Evolutionary conservation across 2,113 vertebrate species (phyloP), one percentile per base, ranked within the genome.

Genomic region (Melospiza melodia): DNA sequence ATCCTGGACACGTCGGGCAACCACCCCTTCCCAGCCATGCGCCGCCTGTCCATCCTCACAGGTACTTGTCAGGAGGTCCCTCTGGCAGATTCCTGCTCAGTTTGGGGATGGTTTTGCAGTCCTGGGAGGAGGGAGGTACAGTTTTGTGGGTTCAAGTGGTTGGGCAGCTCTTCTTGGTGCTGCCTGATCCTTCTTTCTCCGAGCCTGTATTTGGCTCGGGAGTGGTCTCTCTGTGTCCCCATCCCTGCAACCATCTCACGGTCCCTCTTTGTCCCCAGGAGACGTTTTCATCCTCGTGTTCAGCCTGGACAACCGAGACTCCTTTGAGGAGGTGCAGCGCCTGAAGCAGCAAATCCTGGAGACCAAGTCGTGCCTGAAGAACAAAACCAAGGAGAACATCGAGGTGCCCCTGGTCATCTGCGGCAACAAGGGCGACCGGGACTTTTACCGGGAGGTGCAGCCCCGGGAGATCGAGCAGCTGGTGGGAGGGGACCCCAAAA

Each of bases 281-380:
- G 99, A 99, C 0, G 99, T 99, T 10, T 99, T 99, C 94, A 99
- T 99, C 92, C 98, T 99, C 1, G 99, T 99, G 33, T 99, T 99
- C 98, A 99, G 99, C 59, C 96, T 99, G 95, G 99, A 99, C 97
- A 99, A 99, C 97, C 98, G 98, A 11, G 99, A 99, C 91, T 99
- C 99, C 75, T 99, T 99, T 33, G 98, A 99, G 92, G 99, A 99
- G 98, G 99, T 99, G 65, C 99, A 99, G 96, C 98, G 98, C 71
- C 98, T 99, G 72, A 99, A 99, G 90, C 98, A 98, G 85, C 99
- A 99, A 97, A 99, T 99, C 90, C 98, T 99, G 41, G 99, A 99
- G 97, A 99, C 99, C 89, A 99, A 99, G 96, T 99, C 99, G 1
- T 99, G 99, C 94, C 98, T 99, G 87, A 99, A 99, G 90, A 99